These are phyloP conservation scores for Rotaria sp. DNA, from an alignment of 2,888 invertebrate species.

Conservation along the genomic window DNA sequence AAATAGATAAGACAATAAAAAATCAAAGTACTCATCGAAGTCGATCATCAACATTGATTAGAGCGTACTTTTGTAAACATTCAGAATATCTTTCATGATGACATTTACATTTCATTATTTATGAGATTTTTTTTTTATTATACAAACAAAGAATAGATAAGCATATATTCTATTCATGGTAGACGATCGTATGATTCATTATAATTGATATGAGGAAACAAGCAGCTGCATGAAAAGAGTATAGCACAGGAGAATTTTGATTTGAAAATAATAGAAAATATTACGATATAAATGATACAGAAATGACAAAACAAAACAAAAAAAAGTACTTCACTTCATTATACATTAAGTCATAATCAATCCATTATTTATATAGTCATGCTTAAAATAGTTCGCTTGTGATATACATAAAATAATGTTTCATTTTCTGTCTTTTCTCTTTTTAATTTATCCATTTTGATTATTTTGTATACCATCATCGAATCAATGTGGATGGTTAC, in stretches of 20 bases:
- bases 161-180: neutral
- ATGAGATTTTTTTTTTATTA: neutral
- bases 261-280: neutral
- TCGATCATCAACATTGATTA: neutral
- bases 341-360: neutral
- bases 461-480: neutral
- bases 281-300: neutral
- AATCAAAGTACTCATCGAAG: slow-evolving; percentile 83
- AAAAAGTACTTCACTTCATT: neutral
- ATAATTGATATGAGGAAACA: neutral
- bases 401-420: neutral
- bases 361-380: neutral
- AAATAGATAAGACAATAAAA: slow-evolving; percentile 75
- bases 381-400: neutral
- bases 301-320: neutral
- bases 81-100: neutral
- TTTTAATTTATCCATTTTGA: neutral
- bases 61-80: neutral
- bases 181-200: neutral
- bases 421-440: neutral
- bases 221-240: neutral
- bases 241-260: neutral
- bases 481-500: neutral
- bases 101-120: neutral
- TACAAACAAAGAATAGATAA: neutral